phyloP scores from a whole-genome alignment of 2,888 invertebrate genomes.

The Stenchaetothrips biformis region DNA sequence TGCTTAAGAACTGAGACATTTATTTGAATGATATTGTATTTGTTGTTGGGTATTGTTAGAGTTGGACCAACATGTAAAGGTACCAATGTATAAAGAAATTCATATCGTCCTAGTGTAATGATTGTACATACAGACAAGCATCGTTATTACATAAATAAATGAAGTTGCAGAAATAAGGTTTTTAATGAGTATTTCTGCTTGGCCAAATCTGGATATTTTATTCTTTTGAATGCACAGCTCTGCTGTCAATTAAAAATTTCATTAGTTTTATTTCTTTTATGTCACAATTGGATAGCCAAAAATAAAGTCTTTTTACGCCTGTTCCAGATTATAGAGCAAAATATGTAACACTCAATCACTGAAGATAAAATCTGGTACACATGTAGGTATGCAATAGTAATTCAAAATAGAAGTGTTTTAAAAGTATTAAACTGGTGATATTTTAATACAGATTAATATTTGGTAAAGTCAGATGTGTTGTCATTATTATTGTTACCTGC shows the following conservation, averaged over 20 bases:
- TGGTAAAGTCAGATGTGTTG: not conserved
- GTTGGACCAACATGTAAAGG: not conserved
- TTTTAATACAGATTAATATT: constrained; percentile 15
- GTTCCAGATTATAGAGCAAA: not conserved
- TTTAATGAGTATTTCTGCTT: too few relatives aligned
- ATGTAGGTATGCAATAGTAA: not conserved
- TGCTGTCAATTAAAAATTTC: not conserved
- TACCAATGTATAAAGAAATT: constrained; percentile 11
- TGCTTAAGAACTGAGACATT: not conserved
- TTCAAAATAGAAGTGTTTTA: not conserved
- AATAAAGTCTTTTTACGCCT: not conserved
- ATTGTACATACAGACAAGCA: constrained; percentile 1
- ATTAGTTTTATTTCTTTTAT: not conserved
- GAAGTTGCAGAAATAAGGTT: not conserved
- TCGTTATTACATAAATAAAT: not conserved
- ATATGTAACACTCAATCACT: not conserved
- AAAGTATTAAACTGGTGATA: constrained; percentile 21
- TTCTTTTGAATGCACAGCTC: not conserved
- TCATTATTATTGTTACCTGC: too few relatives aligned
- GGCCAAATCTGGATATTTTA: not conserved
- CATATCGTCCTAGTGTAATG: not conserved
- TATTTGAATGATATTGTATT: not conserved
- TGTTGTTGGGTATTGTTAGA: constrained; percentile 1
- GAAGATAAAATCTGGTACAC: not conserved
- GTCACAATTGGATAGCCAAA: not conserved